Evolutionary conservation across 2,113 vertebrate species (phyloP), one percentile per base, ranked within the genome.

Genomic region (Eclectus roratus): DNA sequence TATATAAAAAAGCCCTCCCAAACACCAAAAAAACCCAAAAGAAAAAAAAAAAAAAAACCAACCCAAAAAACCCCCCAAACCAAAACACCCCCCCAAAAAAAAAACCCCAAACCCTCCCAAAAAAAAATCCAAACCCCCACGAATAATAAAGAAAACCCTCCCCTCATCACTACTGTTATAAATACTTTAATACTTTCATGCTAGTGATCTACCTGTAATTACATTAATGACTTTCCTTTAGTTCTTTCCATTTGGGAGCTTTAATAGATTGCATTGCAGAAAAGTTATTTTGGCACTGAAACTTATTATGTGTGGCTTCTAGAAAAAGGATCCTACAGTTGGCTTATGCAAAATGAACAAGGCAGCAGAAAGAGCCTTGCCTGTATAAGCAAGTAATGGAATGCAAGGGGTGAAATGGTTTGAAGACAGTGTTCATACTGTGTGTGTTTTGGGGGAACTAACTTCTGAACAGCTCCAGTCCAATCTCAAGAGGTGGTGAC

Each of bases 401-500:
- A 3, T 43, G 21, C 23, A 53, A 55, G 10, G 15, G 37, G 27
- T 72, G 65, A 78, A 70, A 25, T 37, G 24, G 7, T 80, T 35
- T 56, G 52, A 71, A 66, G 20, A 13, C 25, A 28, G 20, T 11
- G 10, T 79, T 68, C 12, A 4, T 11, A 8, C 5, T 64, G 3
- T 61, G 5, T 64, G 20, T 61, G 8, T 49, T 89, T 49, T 5
- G 19, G 18, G 17, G 18, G 27, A 85, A 27, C 28, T 69, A 1
- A 44, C 23, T 72, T 65, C 20, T 74, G 16, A 55, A 29, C 29
- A 72, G 5, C 44, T 44, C 8, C 65, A 14, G 12, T 71, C 13
- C 0, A 0, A 20, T 76, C 15, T 21, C 6, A 18, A 5, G 58
- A 13, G 19, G 3, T 2, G 5, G 17, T 70, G 37, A 6, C 6